Conservation (phyloP, 2,113 vertebrate species). For the Gulo gulo region DNA sequence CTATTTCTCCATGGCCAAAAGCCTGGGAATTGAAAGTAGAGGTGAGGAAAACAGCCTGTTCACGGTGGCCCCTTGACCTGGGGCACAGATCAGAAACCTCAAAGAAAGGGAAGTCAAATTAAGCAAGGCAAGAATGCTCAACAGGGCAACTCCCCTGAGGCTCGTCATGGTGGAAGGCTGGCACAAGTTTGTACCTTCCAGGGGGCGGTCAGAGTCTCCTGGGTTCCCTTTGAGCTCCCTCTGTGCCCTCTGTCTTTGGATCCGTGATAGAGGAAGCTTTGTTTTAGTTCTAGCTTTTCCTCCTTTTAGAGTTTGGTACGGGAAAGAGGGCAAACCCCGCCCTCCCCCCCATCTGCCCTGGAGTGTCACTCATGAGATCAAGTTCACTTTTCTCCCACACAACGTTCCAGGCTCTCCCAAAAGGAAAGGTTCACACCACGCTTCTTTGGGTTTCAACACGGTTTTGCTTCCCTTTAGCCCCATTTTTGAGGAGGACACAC, state of each 20-base stretch:
- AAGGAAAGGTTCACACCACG: neutral
- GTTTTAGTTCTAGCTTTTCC: rapidly evolving
- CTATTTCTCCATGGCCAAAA: neutral
- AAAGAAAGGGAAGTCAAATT: constrained; percentile 58
- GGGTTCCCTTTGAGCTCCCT: neutral
- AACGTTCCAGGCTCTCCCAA: too few species aligned
- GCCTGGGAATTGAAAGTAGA: neutral
- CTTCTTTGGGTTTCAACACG: constrained; percentile 9
- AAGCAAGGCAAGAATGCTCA: neutral
- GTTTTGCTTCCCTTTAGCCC: constrained; percentile 84
- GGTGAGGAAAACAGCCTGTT: neutral
- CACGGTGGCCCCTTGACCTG: neutral
- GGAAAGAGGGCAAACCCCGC: neutral
- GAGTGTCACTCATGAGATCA: neutral
- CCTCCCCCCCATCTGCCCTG: neutral
- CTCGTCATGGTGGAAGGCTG: neutral
- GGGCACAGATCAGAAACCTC: neutral
- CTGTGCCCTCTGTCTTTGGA: neutral
- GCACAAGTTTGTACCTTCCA: neutral
- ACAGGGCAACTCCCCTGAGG: neutral
- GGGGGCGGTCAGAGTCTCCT: neutral
- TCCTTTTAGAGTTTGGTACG: neutral
- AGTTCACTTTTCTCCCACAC: neutral
- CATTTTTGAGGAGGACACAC: constrained; percentile 98
- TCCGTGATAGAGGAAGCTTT: neutral